Evolutionary conservation across 2,113 vertebrate species (phyloP).

Genomic region (Acrocephalus arundinaceus): DNA sequence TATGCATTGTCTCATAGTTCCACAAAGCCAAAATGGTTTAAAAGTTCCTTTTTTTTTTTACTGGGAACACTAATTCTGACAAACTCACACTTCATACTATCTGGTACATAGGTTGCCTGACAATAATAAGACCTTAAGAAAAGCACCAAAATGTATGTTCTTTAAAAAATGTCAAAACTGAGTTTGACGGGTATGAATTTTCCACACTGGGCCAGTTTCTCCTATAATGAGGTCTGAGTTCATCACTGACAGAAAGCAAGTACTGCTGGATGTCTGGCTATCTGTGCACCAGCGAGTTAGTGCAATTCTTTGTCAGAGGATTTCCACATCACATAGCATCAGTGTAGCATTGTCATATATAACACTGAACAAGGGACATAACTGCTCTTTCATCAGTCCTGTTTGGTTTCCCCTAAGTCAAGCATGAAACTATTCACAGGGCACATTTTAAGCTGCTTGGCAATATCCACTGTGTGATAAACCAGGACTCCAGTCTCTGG

Average conservation of each 20-base stretch:
- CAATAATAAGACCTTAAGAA: not conserved
- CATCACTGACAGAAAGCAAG: slow-evolving; percentile 4
- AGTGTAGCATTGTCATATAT: not conserved
- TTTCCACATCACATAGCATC: not conserved
- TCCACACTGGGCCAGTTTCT: not conserved
- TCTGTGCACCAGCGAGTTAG: not conserved
- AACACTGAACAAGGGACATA: not conserved
- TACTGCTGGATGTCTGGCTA: not conserved
- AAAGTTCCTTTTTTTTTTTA: not conserved
- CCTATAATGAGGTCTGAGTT: not conserved
- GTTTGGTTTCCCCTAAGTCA: not conserved
- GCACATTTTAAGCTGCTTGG: slow-evolving; percentile 1
- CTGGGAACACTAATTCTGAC: not conserved
- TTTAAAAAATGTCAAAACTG: not conserved
- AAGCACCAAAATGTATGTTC: not conserved
- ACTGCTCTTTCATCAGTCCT: not conserved
- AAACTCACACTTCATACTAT: not conserved
- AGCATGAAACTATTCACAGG: not conserved
- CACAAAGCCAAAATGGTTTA: not conserved
- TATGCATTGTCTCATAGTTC: not conserved
- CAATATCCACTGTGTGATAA: not conserved
- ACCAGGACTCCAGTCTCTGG: not conserved
- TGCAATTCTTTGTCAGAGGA: not conserved
- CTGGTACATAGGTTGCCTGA: not conserved
- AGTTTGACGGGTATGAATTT: not conserved